Base-by-base conservation (phyloP, 64 coral and sea anemone species). In the Montipora foliosa region DNA sequence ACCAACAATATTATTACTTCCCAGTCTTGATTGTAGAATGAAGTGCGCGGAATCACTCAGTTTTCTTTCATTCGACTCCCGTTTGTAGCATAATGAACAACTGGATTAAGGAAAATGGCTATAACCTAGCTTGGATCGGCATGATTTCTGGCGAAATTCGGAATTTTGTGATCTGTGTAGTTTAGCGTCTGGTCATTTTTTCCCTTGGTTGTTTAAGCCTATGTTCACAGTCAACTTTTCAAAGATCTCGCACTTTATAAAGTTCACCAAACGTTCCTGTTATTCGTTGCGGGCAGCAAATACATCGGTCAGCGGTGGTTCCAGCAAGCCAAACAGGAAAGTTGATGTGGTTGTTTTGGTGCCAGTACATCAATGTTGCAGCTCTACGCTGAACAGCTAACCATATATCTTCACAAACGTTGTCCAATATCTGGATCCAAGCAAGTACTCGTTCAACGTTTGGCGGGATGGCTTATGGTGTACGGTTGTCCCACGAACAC, bases 391-490 rank as follows among this genome's bases (percentile, higher is more conserved):
- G 49, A 49, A 49, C 61, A 89, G 60, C 21, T 97, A 14, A 92
- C 95, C 4, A 62, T 44, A 8, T 94, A 87, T 16, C 82, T 94
- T 0, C 44, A 48, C 44, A n/a, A 73, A 78, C 12, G 47, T 97
- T 48, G 47, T 76, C 4, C 0, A 78, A 15, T 58, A 47, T 1
- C 4, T 92, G 15, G 55, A 88, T 19, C 77, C 77, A 44, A 0
- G 3, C 24, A 87, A 82, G 49, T 97, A 83, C 49, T 97, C 95
- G 9, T 58, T 97, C 60, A 83, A 84, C n/a, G 57, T 97, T 97
- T 60, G 95, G 95, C 12, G 89, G 94, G 4, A 87, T 97, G 16
- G 91, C 92, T 75, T 97, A 83, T 60, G 95, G 95, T n/a, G 95
- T 92, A 15, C 90, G 87, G 46, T 8, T 64, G 29, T 51, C 88